These are phyloP conservation scores for Platorchestia sp. DNA, from an alignment of 1,140 invertebrate genomes.

Conservation along the genomic window DNA sequence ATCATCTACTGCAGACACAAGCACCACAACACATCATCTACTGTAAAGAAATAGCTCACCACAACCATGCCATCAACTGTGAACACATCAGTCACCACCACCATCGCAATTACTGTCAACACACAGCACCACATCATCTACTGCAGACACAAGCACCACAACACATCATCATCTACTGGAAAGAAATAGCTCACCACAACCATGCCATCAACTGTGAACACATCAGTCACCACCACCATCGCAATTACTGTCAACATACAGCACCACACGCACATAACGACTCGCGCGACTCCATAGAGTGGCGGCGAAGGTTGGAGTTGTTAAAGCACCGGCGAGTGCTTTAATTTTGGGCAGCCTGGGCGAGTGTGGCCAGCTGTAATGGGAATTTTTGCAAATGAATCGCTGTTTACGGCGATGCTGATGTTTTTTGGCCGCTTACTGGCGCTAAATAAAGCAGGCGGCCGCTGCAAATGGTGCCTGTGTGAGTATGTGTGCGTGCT, in stretches of 20 bases:
- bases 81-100: background rate
- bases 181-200: background rate
- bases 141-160: background rate
- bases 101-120: background rate
- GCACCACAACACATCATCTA: background rate
- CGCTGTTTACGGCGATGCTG: constrained; percentile 37
- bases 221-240: background rate
- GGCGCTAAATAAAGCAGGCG: constrained; percentile 5
- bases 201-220: background rate
- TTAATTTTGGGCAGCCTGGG: constrained; percentile 11
- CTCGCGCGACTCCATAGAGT: background rate
- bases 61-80: background rate
- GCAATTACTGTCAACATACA: background rate
- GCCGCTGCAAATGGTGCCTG: background rate
- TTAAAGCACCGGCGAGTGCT: constrained; percentile 33
- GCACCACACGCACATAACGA: no score
- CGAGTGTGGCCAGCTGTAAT: constrained; percentile 12
- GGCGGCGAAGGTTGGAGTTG: background rate
- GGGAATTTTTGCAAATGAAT: constrained; percentile 40
- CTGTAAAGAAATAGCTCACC: constrained; percentile 1
- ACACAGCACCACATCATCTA: no score
- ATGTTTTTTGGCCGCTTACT: constrained; percentile 17
- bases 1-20: background rate
- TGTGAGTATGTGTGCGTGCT: background rate
- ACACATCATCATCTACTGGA: background rate